Conservation (phyloP, 2,888 invertebrate species). For the Drosophila affinis region DNA sequence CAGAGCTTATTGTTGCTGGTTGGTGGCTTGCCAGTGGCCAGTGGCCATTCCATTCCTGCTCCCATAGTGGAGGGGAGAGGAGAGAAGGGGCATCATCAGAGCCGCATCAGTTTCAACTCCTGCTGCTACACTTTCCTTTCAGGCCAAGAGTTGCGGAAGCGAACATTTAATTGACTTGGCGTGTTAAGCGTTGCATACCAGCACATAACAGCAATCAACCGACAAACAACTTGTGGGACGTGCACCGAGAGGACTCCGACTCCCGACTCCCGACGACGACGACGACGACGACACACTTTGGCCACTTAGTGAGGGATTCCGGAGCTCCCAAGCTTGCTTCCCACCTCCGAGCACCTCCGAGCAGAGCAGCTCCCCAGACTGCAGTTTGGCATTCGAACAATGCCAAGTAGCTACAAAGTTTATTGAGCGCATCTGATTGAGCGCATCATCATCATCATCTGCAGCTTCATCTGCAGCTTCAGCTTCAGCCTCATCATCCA, state of each 20-base stretch:
- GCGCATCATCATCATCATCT: conserved; percentile 35
- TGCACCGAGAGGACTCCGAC: conserved; percentile 21
- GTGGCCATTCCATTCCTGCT: background rate
- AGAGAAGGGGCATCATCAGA: background rate
- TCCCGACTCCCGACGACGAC: background rate
- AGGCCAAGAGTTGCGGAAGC: conserved; percentile 66
- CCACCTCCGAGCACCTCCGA: too few species aligned
- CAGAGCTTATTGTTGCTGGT: conserved; percentile 43
- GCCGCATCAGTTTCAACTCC: background rate
- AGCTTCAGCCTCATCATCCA: conserved; percentile 23
- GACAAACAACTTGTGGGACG: conserved; percentile 66
- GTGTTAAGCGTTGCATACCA: conserved; percentile 70
- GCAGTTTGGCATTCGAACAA: conserved; percentile 55
- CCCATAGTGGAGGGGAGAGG: background rate
- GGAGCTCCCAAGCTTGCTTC: background rate
- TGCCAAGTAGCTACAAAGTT: conserved; percentile 67
- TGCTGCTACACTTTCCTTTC: conserved; percentile 62
- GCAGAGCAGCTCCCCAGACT: background rate
- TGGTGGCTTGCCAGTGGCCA: conserved; percentile 2
- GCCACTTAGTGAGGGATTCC: conserved; percentile 44
- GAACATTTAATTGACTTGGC: conserved; percentile 73
- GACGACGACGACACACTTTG: conserved; percentile 15
- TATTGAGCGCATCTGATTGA: conserved; percentile 68
- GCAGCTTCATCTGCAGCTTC: background rate
- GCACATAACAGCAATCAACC: conserved; percentile 72